Base-by-base conservation (phyloP, 2,797 vertebrate genomes). In the Cephalopachus bancanus region DNA sequence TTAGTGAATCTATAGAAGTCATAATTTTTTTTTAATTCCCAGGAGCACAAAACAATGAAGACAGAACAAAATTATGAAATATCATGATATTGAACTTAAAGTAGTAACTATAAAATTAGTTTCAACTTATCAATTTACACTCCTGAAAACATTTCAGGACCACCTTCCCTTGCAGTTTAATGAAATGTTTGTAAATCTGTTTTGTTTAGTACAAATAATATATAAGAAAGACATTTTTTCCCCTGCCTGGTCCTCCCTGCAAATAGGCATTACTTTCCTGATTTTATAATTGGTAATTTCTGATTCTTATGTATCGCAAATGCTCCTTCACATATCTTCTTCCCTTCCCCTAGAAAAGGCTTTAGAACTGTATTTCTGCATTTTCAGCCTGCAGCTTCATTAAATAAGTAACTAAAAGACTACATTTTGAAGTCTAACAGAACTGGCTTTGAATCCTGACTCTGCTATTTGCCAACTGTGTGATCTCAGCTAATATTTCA, bases 361-460 rank as follows among this genome's bases (percentile, higher is more conserved):
- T 72, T 86, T 15, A 72, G n/a, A 75, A 83, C 3, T 16, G 26
- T 14, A 85, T 19, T 79, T 51, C 49, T 57, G 69, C 24, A 64
- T 33, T 85, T 80, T 72, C 1, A 81, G 75, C 24, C 49, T 79
- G 26, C 44, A 26, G 15, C 28, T 76, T 76, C 69, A 51, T 17
- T 79, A 28, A 80, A 91, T 37, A 49, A 85, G 30, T 28, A 94
- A 92, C 44, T 89, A 30, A 64, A 93, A 94, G 53, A 72, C 78
- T 64, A 65, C 93, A 67, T 89, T 93, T 5, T 95, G 65, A 92
- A 87, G 95, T 17, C 26, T 14, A 57, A 62, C 2, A 95, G 33
- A 75, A 33, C 53, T 79, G 59, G 57, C 59, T 95, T 87, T 96
- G 71, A 95, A 87, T 91, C 85, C 33, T 26, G 17, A 84, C 26